Percentiles rank a stretch among this genome's conserved stretches.
Evolutionary conservation across 92 coral and sea anemone genomes (phyloP).

Genomic region (Galaxea fascicularis): DNA sequence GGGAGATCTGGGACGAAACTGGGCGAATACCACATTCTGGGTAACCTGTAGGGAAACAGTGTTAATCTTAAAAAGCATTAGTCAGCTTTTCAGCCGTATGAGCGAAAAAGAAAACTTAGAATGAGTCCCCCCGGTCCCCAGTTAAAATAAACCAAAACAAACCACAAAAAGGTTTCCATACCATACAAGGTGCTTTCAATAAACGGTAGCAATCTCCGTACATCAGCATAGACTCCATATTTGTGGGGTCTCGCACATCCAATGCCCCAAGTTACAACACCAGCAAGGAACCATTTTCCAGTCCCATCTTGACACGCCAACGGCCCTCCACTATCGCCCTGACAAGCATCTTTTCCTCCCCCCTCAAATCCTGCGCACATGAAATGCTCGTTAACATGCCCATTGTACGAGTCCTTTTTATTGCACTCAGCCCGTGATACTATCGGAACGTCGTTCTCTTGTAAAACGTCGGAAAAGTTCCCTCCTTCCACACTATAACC

Average conservation of each 20-base stretch:
- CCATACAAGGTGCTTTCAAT: slow-evolving; percentile 89
- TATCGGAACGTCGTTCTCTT: slow-evolving; percentile 77
- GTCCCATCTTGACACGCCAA: slow-evolving; percentile 84
- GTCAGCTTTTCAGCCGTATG: no score
- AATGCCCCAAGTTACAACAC: slow-evolving; percentile 91
- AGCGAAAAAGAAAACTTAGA: no score
- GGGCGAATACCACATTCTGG: slow-evolving; percentile 23
- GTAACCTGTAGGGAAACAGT: slow-evolving; percentile 11
- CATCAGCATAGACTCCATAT: slow-evolving; percentile 92
- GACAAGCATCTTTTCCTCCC: slow-evolving; percentile 92
- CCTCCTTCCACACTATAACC: slow-evolving; percentile 72
- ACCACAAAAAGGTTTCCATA: slow-evolving; percentile 29
- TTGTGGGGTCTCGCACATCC: slow-evolving; percentile 91
- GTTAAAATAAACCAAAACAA: no score
- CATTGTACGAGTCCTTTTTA: slow-evolving; percentile 79
- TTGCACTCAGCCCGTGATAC: slow-evolving; percentile 84
- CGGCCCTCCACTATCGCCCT: slow-evolving; percentile 98
- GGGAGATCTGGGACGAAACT: slow-evolving; percentile 33
- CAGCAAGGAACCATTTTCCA: slow-evolving; percentile 88
- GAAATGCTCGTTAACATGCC: slow-evolving; percentile 72
- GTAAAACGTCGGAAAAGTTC: slow-evolving; percentile 66
- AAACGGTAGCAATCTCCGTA: slow-evolving; percentile 81
- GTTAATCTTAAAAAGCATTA: no score
- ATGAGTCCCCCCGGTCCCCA: no score
- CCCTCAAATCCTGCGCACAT: slow-evolving; percentile 91